Evolutionary conservation across 2,888 invertebrate species (phyloP).

Genomic region (Dasypolia templi): DNA sequence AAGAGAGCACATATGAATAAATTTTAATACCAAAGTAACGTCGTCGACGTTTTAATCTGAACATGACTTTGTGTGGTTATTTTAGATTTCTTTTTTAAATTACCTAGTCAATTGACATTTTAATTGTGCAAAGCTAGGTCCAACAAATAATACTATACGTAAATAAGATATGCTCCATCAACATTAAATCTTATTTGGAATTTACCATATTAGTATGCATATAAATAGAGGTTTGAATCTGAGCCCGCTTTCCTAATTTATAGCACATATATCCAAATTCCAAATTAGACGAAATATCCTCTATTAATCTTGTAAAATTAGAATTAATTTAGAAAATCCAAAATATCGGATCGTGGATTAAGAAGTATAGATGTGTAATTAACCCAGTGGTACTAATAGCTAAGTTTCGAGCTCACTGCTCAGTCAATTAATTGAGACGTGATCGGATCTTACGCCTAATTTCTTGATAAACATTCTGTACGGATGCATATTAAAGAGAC

Average conservation of each 20-base stretch:
- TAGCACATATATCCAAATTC: background rate
- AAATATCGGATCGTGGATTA: background rate
- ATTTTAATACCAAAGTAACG: conserved; percentile 17
- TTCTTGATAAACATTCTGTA: background rate
- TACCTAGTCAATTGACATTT: too few species aligned
- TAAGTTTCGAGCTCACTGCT: conserved; percentile 4
- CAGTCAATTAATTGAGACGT: conserved; percentile 13
- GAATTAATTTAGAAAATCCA: background rate
- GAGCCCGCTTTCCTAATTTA: background rate
- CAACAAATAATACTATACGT: too few species aligned
- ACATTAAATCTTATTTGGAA: background rate
- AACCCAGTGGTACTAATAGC: conserved; percentile 10
- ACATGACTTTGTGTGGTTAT: background rate
- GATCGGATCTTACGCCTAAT: conserved; percentile 5
- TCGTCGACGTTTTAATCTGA: conserved; percentile 11
- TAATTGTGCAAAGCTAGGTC: too few species aligned
- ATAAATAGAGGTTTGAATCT: background rate
- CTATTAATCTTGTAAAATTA: background rate
- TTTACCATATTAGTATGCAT: background rate
- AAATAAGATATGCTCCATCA: background rate
- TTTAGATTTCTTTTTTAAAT: background rate
- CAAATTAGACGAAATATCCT: background rate
- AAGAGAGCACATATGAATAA: conserved; percentile 8
- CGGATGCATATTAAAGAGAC: background rate
- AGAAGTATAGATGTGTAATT: conserved; percentile 7